These are phyloP conservation scores for Mylabris sibirica DNA, from an alignment of 2,888 invertebrate genomes.

Conservation along the genomic window DNA sequence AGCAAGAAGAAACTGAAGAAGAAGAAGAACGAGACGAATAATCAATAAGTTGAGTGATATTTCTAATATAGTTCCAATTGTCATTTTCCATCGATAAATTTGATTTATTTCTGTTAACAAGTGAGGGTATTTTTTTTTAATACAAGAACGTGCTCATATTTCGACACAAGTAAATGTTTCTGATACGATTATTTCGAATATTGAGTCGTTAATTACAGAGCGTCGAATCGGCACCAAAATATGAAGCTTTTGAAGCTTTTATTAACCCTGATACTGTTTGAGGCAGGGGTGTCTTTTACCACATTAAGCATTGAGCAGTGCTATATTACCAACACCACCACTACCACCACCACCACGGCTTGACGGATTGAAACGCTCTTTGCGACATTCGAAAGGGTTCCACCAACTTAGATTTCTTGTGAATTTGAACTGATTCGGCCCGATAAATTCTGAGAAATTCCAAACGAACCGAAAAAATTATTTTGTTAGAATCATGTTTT, in stretches of 20 bases:
- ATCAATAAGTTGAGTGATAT: background rate
- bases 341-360: background rate
- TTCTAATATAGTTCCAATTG: background rate
- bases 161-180: background rate
- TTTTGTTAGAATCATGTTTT: too few relatives aligned
- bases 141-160: background rate
- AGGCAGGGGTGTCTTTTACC: background rate
- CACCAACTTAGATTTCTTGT: too few relatives aligned
- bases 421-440: too few relatives aligned
- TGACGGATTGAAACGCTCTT: too few relatives aligned
- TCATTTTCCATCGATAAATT: background rate
- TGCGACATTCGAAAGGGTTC: too few relatives aligned
- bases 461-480: too few relatives aligned
- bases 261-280: background rate
- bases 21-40: background rate
- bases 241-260: conserved; percentile 7
- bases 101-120: background rate
- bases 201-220: too few relatives aligned
- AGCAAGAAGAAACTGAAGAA: too few relatives aligned
- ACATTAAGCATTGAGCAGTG: background rate
- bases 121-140: background rate
- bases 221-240: background rate
- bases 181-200: too few relatives aligned
- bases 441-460: too few relatives aligned
- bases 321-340: background rate